Percentiles rank a stretch among this genome's conserved stretches.
Conservation (phyloP, 2,888 invertebrate genomes). For the Sceliomorpha sp. region DNA sequence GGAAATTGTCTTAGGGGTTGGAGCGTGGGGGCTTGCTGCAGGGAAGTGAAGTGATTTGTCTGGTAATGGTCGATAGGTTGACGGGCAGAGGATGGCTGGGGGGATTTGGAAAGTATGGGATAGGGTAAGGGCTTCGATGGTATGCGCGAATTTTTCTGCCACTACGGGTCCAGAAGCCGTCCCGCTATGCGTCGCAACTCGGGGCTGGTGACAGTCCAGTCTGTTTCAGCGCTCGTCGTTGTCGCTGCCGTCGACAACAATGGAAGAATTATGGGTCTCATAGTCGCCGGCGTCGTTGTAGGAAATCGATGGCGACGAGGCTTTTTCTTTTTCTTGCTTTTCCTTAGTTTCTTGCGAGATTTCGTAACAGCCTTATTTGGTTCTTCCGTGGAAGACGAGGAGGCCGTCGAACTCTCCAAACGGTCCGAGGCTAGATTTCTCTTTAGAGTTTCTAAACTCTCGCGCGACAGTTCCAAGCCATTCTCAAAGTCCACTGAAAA, state of each 20-base stretch:
- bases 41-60: too few species aligned
- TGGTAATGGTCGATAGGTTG: too few species aligned
- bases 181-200: constrained; percentile 33
- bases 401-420: constrained; percentile 3
- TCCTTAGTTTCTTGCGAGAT: constrained; percentile 28
- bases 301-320: constrained; percentile 10
- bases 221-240: constrained; percentile 29
- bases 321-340: constrained; percentile 40
- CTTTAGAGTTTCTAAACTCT: constrained; percentile 19
- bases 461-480: constrained; percentile 14
- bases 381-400: constrained; percentile 7
- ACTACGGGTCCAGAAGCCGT: constrained; percentile 29
- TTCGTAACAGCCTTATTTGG: constrained; percentile 15
- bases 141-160: constrained; percentile 19
- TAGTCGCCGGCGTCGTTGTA: constrained; percentile 5
- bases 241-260: constrained; percentile 27
- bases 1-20: too few species aligned
- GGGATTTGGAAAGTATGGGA: too few species aligned
- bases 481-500: constrained; percentile 45
- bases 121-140: too few species aligned
- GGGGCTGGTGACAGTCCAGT: background rate
- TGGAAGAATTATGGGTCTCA: constrained; percentile 1
- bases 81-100: too few species aligned
- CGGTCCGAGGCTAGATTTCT: constrained; percentile 32
- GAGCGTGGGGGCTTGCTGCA: too few species aligned